A percentile compares a stretch with the other conserved stretches of the same genome.
These are phyloP conservation scores for Reinhardtius hippoglossoides DNA, from an alignment of 2,113 vertebrate genomes.

Conservation along the genomic window DNA sequence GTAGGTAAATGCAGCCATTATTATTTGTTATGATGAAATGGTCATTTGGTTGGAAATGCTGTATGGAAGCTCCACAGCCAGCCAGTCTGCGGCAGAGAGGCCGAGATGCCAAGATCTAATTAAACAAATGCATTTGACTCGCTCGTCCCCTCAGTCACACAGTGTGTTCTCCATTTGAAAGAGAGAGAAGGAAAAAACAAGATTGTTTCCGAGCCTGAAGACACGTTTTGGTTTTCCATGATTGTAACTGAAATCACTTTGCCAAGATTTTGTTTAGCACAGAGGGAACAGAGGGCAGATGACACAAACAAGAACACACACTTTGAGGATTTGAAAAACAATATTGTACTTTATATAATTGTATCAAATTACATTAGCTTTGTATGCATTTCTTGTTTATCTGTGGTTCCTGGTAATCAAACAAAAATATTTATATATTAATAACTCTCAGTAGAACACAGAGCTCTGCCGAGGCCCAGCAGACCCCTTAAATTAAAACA, in stretches of 20 bases:
- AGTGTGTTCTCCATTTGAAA: constrained; percentile 42
- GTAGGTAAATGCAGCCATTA: constrained; percentile 32
- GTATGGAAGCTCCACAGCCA: constrained; percentile 31
- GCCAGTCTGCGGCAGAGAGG: constrained; percentile 44
- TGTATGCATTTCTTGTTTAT: background rate
- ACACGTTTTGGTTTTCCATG: constrained; percentile 67
- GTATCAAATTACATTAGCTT: background rate
- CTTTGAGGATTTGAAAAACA: background rate
- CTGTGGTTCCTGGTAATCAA: background rate
- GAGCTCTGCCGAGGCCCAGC: too few relatives aligned
- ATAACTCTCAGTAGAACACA: too few relatives aligned
- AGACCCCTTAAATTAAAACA: too few relatives aligned
- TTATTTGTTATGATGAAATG: constrained; percentile 46
- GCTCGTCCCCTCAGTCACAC: constrained; percentile 30
- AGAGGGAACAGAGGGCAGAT: constrained; percentile 19
- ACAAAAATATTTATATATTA: background rate
- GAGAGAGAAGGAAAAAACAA: constrained; percentile 15
- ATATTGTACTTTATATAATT: background rate
- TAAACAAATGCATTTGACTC: constrained; percentile 52
- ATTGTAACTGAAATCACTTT: constrained; percentile 51
- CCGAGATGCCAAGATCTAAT: constrained; percentile 56
- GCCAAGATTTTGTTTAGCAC: constrained; percentile 25
- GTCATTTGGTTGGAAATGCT: constrained; percentile 21
- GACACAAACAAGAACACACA: constrained; percentile 1
- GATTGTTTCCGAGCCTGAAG: constrained; percentile 65